Conservation (phyloP, 2,797 vertebrate genomes). For the Sebastes umbrosus region DNA sequence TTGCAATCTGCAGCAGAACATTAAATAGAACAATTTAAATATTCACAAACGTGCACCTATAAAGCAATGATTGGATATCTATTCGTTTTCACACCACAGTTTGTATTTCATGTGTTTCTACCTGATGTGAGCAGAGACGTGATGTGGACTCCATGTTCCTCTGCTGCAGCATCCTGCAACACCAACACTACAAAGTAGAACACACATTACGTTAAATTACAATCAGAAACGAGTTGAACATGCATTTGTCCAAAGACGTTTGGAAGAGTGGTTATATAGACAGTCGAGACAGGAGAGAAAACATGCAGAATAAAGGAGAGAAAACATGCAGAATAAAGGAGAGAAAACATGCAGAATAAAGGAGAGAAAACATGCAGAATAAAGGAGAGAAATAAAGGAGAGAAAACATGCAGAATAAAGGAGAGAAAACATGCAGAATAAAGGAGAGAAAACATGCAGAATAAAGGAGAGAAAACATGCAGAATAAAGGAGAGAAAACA, state of each 20-base stretch:
- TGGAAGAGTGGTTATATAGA: neutral
- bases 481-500: neutral
- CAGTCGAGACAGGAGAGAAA: neutral
- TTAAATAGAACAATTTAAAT: too few relatives aligned
- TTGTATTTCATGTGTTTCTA: conserved; percentile 17
- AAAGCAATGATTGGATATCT: neutral
- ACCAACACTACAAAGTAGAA: neutral
- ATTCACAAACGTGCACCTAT: neutral
- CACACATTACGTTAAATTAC: neutral
- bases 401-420: neutral
- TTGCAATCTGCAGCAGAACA: neutral
- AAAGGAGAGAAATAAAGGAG: neutral
- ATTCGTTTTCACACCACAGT: neutral
- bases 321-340: neutral
- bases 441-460: neutral
- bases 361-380: neutral
- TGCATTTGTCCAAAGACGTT: neutral
- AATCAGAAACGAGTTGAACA: neutral
- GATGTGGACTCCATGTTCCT: conserved; percentile 35
- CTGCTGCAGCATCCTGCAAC: conserved; percentile 33
- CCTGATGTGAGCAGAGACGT: conserved; percentile 26
- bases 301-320: neutral
- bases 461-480: neutral
- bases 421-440: too few relatives aligned
- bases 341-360: neutral